Evolutionary conservation across 2,113 vertebrate species (phyloP), one percentile per base, ranked within the genome.

Genomic region (Rousettus leschenaultii): DNA sequence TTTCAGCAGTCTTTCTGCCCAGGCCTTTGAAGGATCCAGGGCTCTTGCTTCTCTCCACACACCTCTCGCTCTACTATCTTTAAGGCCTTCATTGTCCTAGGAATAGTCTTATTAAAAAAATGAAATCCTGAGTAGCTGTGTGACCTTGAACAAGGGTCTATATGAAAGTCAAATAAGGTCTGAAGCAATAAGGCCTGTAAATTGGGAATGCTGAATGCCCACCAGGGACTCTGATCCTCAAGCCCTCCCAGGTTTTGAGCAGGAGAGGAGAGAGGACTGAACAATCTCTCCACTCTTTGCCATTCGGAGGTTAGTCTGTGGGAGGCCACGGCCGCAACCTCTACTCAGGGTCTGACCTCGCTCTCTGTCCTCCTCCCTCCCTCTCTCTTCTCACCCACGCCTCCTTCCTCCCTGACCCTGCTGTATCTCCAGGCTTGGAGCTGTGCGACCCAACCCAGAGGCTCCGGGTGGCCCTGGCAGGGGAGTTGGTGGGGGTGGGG

Each of bases 391-490:
- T 71, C 48, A 48, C 53, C 85, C 43, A 26, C 4, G 1, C 43
- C 83, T 92, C 38, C 83, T 91, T 33, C 74, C 28, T 83, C 85
- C 78, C 59, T 91, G 22, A 53, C 51, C 93, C 94, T 91, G 70
- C 97, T 96, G 80, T 91, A 83, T 95, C 88, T 86, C 83, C 97
- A 99, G 99, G 99, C 93, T 96, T 99, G 98, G 99, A 99, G 97
- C 98, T 99, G 95, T 99, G 99, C 28, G 99, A 99, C 70, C 99
- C 99, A 8, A 99, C 99, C 18, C 98, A 99, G 97, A 97, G 99
- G 95, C 98, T 99, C 92, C 91, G 99, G 94, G 98, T 97, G 57
- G 98, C 99, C 93, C 98, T 99, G 98, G 97, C 98, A 38, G 99
- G 99, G 4, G 99, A 99, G 18, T 98, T 99, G 89, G 98, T 98